Conservation (phyloP, 2,888 invertebrate genomes). For the Noctua comes region DNA sequence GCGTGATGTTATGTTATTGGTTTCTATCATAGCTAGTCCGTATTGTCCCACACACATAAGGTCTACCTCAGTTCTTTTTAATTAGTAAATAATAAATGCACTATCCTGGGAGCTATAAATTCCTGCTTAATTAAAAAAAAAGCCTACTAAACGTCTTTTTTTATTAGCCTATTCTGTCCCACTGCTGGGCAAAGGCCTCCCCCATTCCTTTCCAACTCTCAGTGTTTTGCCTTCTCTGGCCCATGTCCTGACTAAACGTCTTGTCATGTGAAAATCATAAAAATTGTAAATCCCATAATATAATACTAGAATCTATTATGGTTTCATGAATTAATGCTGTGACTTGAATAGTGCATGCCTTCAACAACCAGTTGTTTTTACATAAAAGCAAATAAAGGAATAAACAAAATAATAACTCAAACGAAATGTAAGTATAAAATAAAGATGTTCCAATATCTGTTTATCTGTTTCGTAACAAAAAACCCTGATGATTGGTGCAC, state of each 20-base stretch:
- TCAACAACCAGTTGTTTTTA: background rate
- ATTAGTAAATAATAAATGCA: background rate
- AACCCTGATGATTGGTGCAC: background rate
- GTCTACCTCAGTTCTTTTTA: background rate
- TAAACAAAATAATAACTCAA: background rate
- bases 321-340: background rate
- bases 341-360: background rate
- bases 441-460: background rate
- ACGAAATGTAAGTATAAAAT: background rate
- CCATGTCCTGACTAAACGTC: too few species aligned
- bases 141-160: background rate
- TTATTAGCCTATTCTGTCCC: too few species aligned
- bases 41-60: background rate
- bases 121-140: background rate
- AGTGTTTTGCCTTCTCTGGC: too few species aligned
- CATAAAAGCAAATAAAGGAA: background rate
- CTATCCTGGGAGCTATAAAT: background rate
- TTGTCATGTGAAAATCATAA: background rate
- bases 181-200: too few species aligned
- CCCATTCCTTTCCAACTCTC: too few species aligned
- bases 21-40: background rate
- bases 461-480: background rate
- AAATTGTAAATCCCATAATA: background rate
- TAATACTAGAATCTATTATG: background rate
- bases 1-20: too few species aligned